Percentiles rank a stretch among this genome's conserved stretches.
Conservation (phyloP, 2,113 vertebrate genomes). For the Falco punctatus region DNA sequence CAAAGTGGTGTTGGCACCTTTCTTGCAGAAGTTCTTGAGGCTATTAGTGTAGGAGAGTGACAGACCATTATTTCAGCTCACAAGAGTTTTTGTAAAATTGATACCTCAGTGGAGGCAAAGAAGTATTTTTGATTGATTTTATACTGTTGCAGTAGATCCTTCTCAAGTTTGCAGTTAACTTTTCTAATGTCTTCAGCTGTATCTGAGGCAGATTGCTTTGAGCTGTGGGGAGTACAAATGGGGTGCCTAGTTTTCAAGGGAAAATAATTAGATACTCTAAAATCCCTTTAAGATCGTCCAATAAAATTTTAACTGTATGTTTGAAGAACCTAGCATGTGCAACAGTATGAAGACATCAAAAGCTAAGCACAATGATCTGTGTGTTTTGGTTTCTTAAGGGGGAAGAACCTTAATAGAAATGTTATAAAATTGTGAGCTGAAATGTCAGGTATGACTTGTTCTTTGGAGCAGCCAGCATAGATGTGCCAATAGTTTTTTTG, state of each 20-base stretch:
- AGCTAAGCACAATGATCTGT: background rate
- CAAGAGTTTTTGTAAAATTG: background rate
- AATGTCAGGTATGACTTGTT: background rate
- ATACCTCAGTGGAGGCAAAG: background rate
- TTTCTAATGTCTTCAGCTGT: background rate
- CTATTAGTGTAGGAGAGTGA: background rate
- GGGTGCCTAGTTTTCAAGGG: background rate
- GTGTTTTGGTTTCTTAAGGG: background rate
- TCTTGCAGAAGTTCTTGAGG: constrained; percentile 46
- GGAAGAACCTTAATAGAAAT: background rate
- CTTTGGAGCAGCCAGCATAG: background rate
- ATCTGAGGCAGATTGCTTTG: background rate
- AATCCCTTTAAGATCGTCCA: background rate
- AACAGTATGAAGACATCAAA: background rate
- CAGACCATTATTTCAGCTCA: constrained; percentile 15
- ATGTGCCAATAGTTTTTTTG: background rate
- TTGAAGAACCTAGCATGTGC: background rate
- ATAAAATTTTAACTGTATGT: background rate
- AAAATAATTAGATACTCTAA: background rate
- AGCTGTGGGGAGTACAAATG: background rate
- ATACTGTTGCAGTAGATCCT: background rate
- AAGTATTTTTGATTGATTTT: background rate
- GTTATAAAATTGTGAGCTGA: background rate
- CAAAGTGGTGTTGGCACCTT: constrained; percentile 33
- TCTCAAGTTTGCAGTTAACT: background rate